These are phyloP conservation scores for Nasua narica DNA, from an alignment of 2,797 vertebrate genomes.

Conservation along the genomic window DNA sequence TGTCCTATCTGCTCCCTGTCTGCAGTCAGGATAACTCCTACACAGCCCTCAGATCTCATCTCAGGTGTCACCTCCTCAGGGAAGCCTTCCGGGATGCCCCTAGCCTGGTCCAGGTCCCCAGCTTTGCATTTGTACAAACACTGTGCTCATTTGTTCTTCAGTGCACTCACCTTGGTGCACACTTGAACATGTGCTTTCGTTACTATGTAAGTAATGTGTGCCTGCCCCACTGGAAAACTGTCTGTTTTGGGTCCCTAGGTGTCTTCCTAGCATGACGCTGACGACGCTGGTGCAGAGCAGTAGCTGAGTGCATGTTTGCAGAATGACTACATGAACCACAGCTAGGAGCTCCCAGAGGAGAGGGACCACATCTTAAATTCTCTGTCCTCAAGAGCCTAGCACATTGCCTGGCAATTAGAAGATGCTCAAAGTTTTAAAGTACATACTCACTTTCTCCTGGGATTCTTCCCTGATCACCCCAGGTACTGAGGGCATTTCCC, in stretches of 20 bases:
- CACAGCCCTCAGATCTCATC: not conserved
- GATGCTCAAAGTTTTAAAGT: not conserved
- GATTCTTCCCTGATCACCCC: not conserved
- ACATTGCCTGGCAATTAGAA: not conserved
- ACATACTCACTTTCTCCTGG: not conserved
- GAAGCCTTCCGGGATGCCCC: not conserved
- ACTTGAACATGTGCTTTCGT: not conserved
- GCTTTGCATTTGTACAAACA: not conserved
- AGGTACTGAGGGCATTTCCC: not conserved
- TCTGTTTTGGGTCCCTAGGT: not conserved
- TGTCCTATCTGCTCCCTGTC: not conserved
- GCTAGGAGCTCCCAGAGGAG: not conserved
- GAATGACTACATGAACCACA: not conserved
- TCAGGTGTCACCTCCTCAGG: not conserved
- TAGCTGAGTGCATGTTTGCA: not conserved
- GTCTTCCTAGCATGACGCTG: not conserved
- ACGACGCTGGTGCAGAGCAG: not conserved
- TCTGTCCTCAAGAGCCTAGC: not conserved
- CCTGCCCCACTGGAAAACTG: not conserved
- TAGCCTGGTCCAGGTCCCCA: not conserved
- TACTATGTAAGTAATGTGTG: not conserved
- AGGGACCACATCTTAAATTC: not conserved
- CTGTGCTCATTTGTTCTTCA: not conserved
- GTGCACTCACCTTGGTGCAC: not conserved
- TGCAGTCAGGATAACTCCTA: not conserved